Evolutionary conservation across 23 tunicate genomes (phyloP).

Genomic region (Ciona savignyi): DNA sequence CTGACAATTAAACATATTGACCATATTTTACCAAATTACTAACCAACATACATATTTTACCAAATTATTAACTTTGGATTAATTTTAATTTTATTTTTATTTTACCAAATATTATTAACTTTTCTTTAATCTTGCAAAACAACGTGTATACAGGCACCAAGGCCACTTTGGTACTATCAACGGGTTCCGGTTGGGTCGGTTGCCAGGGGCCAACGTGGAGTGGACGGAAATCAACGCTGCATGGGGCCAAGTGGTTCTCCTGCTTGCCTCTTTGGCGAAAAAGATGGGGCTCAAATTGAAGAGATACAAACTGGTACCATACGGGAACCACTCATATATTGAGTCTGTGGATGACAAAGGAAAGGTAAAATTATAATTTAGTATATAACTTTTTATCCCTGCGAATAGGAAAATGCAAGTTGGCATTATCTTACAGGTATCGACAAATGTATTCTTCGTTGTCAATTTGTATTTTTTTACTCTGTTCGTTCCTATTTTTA

Average conservation of each 20-base stretch:
- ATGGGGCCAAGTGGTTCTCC: conserved; percentile 82
- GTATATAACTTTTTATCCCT: not conserved
- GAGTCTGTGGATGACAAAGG: conserved; percentile 70
- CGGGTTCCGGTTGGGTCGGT: conserved; percentile 83
- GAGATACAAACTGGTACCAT: conserved; percentile 71
- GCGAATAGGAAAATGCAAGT: too few species aligned
- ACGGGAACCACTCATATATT: conserved; percentile 77
- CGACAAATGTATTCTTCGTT: too few species aligned
- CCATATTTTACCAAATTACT: too few species aligned
- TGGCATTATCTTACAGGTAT: too few species aligned
- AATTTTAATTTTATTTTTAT: not conserved
- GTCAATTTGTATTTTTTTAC: too few species aligned
- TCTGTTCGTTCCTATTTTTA: too few species aligned
- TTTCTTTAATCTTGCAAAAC: not conserved
- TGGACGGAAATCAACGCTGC: conserved; percentile 95
- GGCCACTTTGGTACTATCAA: conserved; percentile 93
- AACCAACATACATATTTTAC: too few species aligned
- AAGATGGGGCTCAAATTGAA: conserved; percentile 72
- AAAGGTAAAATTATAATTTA: conserved; percentile 25
- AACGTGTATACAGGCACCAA: conserved; percentile 46
- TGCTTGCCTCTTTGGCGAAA: conserved; percentile 60
- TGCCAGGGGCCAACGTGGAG: conserved; percentile 70
- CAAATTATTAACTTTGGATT: too few species aligned
- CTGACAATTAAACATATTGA: too few species aligned
- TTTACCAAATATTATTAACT: not conserved